These are phyloP conservation scores for Manis pentadactyla DNA, from an alignment of 2,797 vertebrate genomes.

Conservation along the genomic window DNA sequence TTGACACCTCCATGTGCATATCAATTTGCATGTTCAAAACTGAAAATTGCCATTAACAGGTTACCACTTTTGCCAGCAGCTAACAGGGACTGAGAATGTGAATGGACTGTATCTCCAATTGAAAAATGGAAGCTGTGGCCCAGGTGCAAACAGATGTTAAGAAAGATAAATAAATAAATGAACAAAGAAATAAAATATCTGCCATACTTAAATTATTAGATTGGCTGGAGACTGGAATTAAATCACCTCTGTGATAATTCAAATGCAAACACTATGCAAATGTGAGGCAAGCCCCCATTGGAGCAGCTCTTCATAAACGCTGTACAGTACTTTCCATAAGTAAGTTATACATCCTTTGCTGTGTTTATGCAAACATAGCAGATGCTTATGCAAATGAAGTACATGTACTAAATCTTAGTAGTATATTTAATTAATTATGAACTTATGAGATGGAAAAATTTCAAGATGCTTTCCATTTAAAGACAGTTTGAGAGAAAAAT, in stretches of 20 bases:
- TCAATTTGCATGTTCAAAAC: background rate
- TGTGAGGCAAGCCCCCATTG: background rate
- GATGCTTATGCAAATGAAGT: slow-evolving; percentile 68
- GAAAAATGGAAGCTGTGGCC: background rate
- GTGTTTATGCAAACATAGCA: slow-evolving; percentile 59
- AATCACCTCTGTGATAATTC: background rate
- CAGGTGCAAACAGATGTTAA: background rate
- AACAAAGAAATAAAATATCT: background rate
- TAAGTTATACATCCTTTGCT: slow-evolving; percentile 20
- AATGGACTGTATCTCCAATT: background rate
- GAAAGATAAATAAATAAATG: background rate
- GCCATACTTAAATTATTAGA: background rate
- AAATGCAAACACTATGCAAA: slow-evolving; percentile 5
- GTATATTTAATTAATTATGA: slow-evolving; percentile 76
- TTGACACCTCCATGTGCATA: background rate
- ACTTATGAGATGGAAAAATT: slow-evolving; percentile 66
- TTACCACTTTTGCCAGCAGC: background rate
- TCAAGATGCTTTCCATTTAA: slow-evolving; percentile 66
- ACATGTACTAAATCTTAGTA: slow-evolving; percentile 43
- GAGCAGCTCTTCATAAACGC: background rate
- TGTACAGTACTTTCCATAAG: background rate
- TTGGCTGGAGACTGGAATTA: background rate
- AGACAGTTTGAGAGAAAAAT: slow-evolving; percentile 25
- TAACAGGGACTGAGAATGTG: background rate
- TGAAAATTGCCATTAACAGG: background rate